A percentile compares a stretch with the other conserved stretches of the same genome.
phyloP scores from a whole-genome alignment of 2,797 vertebrate genomes.

The Amazonetta brasiliensis region DNA sequence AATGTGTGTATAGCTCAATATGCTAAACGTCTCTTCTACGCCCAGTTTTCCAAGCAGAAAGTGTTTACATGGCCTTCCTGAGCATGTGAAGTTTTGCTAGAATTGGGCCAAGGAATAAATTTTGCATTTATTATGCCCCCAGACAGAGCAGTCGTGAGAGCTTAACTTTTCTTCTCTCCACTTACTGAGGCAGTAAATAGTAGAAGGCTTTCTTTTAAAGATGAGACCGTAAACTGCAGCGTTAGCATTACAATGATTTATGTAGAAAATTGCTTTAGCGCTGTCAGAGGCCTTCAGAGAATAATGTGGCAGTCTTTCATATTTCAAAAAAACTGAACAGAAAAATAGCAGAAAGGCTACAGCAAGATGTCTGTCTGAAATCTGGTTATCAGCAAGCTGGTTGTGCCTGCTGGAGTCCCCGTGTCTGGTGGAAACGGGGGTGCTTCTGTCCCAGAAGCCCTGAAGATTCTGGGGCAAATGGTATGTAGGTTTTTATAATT shows the following conservation, averaged over 20 bases:
- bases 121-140: constrained; percentile 41
- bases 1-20: neutral
- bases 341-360: neutral
- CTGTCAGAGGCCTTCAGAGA: constrained; percentile 60
- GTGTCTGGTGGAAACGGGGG: neutral
- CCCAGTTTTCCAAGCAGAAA: neutral
- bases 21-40: neutral
- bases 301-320: constrained; percentile 33
- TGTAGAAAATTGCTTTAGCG: constrained; percentile 63
- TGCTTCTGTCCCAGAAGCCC: neutral
- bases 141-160: constrained; percentile 27
- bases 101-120: constrained; percentile 19
- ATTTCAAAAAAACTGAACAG: neutral
- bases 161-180: constrained; percentile 5
- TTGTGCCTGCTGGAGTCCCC: neutral
- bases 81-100: constrained; percentile 11
- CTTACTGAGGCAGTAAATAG: constrained; percentile 41
- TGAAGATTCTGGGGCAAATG: neutral
- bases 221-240: constrained; percentile 60
- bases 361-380: neutral
- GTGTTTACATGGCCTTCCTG: constrained; percentile 4
- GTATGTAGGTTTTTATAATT: neutral
- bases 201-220: constrained; percentile 50
- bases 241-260: constrained; percentile 66
- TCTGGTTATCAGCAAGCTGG: neutral